These are phyloP conservation scores for Eupleurogrammus muticus DNA, from an alignment of 2,797 vertebrate genomes.

Conservation along the genomic window DNA sequence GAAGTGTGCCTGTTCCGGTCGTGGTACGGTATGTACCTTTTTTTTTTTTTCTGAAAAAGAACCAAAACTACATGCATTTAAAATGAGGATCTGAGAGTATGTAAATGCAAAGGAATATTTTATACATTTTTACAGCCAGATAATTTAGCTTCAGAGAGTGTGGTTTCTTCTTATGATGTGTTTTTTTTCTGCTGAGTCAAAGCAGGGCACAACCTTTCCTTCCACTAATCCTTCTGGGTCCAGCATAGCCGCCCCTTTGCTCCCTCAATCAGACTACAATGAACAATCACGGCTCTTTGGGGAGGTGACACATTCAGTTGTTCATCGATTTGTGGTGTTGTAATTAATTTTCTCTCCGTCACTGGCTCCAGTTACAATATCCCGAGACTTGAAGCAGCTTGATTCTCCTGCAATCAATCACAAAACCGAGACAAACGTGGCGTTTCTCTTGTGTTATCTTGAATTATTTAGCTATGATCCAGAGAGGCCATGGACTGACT, in stretches of 20 bases:
- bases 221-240: conserved; percentile 31
- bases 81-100: conserved; percentile 40
- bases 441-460: conserved; percentile 58
- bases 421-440: conserved; percentile 54
- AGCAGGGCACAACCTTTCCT: conserved; percentile 35
- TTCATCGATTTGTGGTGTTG: conserved; percentile 82
- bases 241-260: conserved; percentile 43
- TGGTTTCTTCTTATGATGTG: conserved; percentile 24
- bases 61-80: conserved; percentile 42
- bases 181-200: conserved; percentile 54
- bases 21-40: conserved; percentile 29
- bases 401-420: conserved; percentile 72
- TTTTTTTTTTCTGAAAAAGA: conserved; percentile 7
- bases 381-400: conserved; percentile 69
- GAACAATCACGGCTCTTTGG: conserved; percentile 78
- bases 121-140: conserved; percentile 18
- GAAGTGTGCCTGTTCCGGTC: conserved; percentile 53
- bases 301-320: conserved; percentile 80
- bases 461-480: conserved; percentile 66
- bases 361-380: conserved; percentile 78
- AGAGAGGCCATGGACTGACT: conserved; percentile 49
- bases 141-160: conserved; percentile 29
- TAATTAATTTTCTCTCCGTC: conserved; percentile 83
- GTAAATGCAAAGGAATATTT: conserved; percentile 35
- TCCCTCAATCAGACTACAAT: conserved; percentile 66